These are phyloP conservation scores for Triops cancriformis DNA, from an alignment of 1,140 invertebrate genomes.

Conservation along the genomic window DNA sequence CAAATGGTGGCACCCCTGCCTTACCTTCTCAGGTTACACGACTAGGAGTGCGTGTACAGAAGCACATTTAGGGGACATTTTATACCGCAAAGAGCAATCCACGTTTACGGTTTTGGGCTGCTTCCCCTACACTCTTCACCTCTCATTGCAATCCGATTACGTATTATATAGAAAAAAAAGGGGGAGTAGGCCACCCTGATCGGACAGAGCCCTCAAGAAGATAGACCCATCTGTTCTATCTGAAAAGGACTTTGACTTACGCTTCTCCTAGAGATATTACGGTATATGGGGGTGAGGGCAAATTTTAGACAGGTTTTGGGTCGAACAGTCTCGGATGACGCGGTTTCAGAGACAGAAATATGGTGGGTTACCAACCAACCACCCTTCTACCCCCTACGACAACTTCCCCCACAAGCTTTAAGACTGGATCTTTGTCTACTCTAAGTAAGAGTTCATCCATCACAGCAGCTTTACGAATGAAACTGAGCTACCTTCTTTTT, in stretches of 20 bases:
- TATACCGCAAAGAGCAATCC: background rate
- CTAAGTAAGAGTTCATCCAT: background rate
- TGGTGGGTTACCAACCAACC: background rate
- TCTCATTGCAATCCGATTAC: slow-evolving; percentile 6
- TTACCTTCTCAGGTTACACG: background rate
- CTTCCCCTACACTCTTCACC: background rate
- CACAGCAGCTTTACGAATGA: background rate
- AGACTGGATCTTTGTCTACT: background rate
- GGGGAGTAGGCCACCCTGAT: background rate
- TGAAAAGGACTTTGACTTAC: background rate
- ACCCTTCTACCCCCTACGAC: background rate
- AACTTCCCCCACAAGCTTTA: background rate
- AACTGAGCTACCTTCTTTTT: background rate
- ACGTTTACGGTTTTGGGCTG: background rate
- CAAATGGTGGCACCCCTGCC: background rate
- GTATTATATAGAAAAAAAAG: background rate
- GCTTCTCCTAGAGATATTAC: background rate
- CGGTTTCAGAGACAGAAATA: background rate
- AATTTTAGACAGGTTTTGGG: background rate
- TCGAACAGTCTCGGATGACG: background rate
- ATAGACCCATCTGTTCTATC: slow-evolving; percentile 6
- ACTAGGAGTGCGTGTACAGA: background rate
- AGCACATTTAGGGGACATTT: background rate
- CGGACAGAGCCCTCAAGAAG: background rate
- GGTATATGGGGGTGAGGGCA: background rate